phyloP scores from a whole-genome alignment of 2,888 invertebrate genomes.

The Ichneumon xanthorius region DNA sequence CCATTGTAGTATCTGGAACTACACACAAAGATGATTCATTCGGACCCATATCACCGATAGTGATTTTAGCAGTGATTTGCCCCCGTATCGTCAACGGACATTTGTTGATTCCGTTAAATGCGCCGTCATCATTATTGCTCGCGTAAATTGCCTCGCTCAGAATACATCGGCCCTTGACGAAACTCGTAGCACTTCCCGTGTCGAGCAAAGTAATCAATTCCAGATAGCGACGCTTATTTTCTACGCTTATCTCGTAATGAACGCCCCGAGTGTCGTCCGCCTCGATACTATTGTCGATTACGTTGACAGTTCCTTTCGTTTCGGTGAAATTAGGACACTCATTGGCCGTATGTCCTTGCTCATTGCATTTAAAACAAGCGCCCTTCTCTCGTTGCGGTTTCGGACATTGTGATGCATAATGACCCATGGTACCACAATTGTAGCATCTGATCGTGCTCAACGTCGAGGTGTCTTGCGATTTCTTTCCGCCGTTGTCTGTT shows the following conservation, averaged over 20 bases:
- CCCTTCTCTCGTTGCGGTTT: constrained; percentile 4
- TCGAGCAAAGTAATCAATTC: constrained; percentile 45
- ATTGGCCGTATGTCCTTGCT: background rate
- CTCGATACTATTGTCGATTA: constrained; percentile 3
- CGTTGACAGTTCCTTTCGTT: background rate
- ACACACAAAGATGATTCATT: background rate
- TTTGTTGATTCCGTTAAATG: constrained; percentile 5
- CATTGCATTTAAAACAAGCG: constrained; percentile 1
- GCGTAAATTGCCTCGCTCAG: background rate
- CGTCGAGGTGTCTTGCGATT: background rate
- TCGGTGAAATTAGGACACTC: background rate
- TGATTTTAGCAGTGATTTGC: background rate
- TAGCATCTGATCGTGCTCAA: constrained; percentile 5
- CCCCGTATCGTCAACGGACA: background rate
- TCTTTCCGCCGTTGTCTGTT: background rate
- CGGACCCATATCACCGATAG: background rate
- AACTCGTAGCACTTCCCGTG: constrained; percentile 40
- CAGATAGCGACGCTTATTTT: background rate
- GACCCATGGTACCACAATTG: constrained; percentile 20
- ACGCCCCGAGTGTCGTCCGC: constrained; percentile 18
- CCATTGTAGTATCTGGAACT: constrained; percentile 1
- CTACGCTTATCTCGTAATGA: constrained; percentile 24
- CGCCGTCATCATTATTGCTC: constrained; percentile 21
- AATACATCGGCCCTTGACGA: constrained; percentile 35
- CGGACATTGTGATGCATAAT: constrained; percentile 9